Conservation (phyloP, 2,888 invertebrate species). For the Panzeria rudis region DNA sequence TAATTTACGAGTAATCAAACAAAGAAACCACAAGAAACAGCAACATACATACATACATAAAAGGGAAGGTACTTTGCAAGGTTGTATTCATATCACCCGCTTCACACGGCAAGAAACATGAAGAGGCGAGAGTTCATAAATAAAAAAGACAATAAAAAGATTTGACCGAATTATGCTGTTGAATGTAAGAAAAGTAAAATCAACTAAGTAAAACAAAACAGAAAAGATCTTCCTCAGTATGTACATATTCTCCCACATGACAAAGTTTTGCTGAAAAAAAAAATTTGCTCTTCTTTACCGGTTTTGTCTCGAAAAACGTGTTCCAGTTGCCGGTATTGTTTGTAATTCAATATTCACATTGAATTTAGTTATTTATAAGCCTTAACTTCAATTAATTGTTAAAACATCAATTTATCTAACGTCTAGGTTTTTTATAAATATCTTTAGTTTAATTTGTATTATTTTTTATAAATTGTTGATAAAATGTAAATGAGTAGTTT, state of each 20-base stretch:
- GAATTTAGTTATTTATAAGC: conserved; percentile 1
- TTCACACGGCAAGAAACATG: not conserved
- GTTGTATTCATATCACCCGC: conserved; percentile 33
- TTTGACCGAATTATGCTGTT: conserved; percentile 36
- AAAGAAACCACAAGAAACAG: not conserved
- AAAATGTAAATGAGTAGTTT: conserved; percentile 52
- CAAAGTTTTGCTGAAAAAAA: not conserved
- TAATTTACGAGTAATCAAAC: conserved; percentile 5
- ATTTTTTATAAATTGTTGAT: conserved; percentile 25
- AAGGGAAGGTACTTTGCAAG: conserved; percentile 53
- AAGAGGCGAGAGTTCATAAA: not conserved
- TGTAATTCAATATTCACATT: not conserved
- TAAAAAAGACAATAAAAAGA: not conserved
- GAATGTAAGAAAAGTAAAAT: conserved; percentile 33
- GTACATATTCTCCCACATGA: conserved; percentile 2
- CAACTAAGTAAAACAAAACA: not conserved
- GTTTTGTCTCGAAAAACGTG: conserved; percentile 11
- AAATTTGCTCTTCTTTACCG: conserved; percentile 23
- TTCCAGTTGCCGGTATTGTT: conserved; percentile 45
- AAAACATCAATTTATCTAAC: conserved; percentile 39
- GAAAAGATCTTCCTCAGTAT: not conserved
- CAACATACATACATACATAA: conserved; percentile 20
- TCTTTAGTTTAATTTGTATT: conserved; percentile 32
- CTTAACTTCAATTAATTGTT: not conserved
- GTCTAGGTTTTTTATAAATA: conserved; percentile 19